Percentiles rank a stretch among this genome's conserved stretches.
Evolutionary conservation across 1,140 invertebrate species (phyloP).

Genomic region (Sminthurides bifidus): DNA sequence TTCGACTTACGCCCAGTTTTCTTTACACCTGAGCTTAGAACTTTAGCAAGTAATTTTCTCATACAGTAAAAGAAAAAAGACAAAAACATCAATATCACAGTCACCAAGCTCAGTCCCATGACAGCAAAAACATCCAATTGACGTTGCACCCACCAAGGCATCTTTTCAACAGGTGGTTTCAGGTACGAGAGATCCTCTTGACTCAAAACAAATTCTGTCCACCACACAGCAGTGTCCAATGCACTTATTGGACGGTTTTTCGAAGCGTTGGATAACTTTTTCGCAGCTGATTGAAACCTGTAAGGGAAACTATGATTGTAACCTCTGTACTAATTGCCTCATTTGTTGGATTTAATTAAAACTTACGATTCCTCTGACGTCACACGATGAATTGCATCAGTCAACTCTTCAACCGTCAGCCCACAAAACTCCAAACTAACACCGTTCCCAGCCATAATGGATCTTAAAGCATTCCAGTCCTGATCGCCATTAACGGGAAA

Average conservation of each 20-base stretch:
- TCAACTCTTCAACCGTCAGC: too few relatives aligned
- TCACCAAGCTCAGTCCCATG: not conserved
- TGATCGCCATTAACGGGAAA: slow-evolving; percentile 18
- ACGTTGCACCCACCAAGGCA: slow-evolving; percentile 26
- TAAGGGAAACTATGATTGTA: too few relatives aligned
- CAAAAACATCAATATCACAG: not conserved
- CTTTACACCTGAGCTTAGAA: not conserved
- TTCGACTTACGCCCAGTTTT: too few relatives aligned
- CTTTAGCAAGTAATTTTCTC: not conserved
- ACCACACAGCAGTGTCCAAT: slow-evolving; percentile 41
- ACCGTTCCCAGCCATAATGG: not conserved
- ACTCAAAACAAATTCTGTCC: slow-evolving; percentile 46
- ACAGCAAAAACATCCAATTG: slow-evolving; percentile 20
- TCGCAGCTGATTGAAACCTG: too few relatives aligned
- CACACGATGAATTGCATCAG: too few relatives aligned
- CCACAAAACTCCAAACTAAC: slow-evolving; percentile 8
- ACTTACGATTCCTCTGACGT: too few relatives aligned
- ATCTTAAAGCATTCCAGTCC: slow-evolving; percentile 9
- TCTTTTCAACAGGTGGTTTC: slow-evolving; percentile 6
- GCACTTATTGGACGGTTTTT: slow-evolving; percentile 35
- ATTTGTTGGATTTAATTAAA: too few relatives aligned
- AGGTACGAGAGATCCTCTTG: slow-evolving; percentile 32
- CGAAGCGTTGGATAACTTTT: slow-evolving; percentile 29
- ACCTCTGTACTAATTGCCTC: too few relatives aligned
- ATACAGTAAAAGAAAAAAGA: not conserved